Evolutionary conservation across 2,113 vertebrate species (phyloP).

Genomic region (Tursiops truncatus): DNA sequence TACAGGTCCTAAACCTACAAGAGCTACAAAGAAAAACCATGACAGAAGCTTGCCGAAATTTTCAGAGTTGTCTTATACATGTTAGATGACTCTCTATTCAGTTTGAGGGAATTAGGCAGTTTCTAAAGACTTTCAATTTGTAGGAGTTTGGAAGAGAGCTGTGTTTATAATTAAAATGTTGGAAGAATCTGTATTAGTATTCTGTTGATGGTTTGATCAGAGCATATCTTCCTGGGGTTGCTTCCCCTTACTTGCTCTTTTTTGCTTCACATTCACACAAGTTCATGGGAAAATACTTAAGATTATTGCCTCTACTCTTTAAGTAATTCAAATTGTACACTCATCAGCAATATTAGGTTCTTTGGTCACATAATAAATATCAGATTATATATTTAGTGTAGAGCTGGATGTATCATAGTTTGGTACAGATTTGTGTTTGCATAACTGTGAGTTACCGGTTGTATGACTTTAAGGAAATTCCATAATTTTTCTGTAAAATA

Average conservation of each 20-base stretch:
- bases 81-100: not conserved
- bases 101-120: not conserved
- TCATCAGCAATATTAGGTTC: not conserved
- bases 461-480: not conserved
- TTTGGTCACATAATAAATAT: not conserved
- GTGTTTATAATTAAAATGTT: not conserved
- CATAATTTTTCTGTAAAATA: not conserved
- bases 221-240: not conserved
- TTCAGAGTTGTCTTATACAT: not conserved
- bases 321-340: not conserved
- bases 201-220: not conserved
- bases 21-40: not conserved
- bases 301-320: not conserved
- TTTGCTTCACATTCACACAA: not conserved
- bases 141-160: not conserved
- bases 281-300: not conserved
- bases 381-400: not conserved
- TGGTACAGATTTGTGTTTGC: not conserved
- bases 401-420: not conserved
- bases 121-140: not conserved
- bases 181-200: not conserved
- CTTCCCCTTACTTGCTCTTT: not conserved
- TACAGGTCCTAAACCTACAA: not conserved
- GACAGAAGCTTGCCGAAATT: not conserved
- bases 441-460: not conserved